Evolutionary conservation across 2,113 vertebrate species (phyloP).

Genomic region (Lamprologus speciosus): DNA sequence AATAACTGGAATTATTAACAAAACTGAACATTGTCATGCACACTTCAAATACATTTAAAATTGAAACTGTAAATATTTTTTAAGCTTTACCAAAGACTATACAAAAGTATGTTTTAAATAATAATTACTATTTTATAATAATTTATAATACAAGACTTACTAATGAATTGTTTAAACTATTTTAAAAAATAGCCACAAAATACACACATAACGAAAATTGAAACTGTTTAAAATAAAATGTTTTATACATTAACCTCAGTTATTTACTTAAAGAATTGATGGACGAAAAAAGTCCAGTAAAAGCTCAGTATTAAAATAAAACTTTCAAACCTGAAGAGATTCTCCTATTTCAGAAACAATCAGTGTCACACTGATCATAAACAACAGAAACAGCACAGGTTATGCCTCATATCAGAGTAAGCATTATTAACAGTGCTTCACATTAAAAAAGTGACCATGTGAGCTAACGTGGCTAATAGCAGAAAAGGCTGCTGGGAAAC

Average conservation of each 20-base stretch:
- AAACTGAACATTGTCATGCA: neutral
- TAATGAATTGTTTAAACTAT: neutral
- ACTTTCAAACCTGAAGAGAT: neutral
- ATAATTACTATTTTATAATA: neutral
- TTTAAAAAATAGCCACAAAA: neutral
- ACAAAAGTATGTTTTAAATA: neutral
- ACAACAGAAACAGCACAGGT: neutral
- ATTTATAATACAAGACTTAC: neutral
- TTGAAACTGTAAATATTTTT: neutral
- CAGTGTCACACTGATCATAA: neutral
- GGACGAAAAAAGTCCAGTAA: neutral
- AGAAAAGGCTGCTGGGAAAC: slow-evolving; percentile 4
- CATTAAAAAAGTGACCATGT: neutral
- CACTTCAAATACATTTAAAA: neutral
- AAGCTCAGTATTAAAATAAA: neutral
- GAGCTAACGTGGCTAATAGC: neutral
- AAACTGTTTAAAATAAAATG: neutral
- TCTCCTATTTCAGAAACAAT: neutral
- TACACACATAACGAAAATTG: neutral
- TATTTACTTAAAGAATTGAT: neutral
- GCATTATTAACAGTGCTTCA: neutral
- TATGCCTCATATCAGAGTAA: neutral
- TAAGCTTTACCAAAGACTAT: neutral
- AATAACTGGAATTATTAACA: neutral
- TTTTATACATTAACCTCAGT: neutral